A percentile compares a stretch with the other conserved stretches of the same genome.
Conservation (phyloP, 1,140 invertebrate species). For the Plectus sambesii region DNA sequence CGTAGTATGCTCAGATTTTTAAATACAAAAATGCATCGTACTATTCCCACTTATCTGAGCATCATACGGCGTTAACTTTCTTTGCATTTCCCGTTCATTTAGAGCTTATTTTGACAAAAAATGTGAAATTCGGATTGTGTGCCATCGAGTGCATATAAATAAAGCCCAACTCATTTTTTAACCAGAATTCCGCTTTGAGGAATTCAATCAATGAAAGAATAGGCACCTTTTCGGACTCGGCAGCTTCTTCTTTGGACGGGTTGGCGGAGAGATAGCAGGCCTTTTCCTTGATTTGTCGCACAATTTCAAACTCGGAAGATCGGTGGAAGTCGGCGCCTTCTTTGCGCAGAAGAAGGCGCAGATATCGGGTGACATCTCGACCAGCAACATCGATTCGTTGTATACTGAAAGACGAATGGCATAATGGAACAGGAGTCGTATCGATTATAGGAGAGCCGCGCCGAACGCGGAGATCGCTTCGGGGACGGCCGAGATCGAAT, state of each 20-base stretch:
- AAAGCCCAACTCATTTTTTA: conserved; percentile 7
- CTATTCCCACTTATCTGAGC: too few species aligned
- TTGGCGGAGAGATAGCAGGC: conserved; percentile 62
- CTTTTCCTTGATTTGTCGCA: conserved; percentile 89
- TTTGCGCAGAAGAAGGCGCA: conserved; percentile 77
- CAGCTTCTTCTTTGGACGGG: conserved; percentile 82
- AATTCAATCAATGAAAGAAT: conserved; percentile 12
- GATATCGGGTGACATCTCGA: conserved; percentile 83
- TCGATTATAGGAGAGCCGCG: too few species aligned
- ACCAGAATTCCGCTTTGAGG: conserved; percentile 3
- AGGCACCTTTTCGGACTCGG: conserved; percentile 71
- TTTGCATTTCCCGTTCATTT: too few species aligned
- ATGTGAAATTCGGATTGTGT: too few species aligned
- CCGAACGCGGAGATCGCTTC: too few species aligned
- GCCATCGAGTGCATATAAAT: neutral
- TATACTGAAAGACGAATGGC: conserved; percentile 55
- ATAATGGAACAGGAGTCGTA: conserved; percentile 8
- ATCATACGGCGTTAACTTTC: neutral
- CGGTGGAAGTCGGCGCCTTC: conserved; percentile 92
- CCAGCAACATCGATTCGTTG: conserved; percentile 96
- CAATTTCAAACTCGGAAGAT: conserved; percentile 95
- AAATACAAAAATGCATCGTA: too few species aligned
- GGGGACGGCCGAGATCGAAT: too few species aligned
- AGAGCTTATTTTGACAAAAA: too few species aligned
- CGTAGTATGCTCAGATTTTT: too few species aligned